These are phyloP conservation scores for Watsonalla cultraria DNA, from an alignment of 2,888 invertebrate genomes.

Conservation along the genomic window DNA sequence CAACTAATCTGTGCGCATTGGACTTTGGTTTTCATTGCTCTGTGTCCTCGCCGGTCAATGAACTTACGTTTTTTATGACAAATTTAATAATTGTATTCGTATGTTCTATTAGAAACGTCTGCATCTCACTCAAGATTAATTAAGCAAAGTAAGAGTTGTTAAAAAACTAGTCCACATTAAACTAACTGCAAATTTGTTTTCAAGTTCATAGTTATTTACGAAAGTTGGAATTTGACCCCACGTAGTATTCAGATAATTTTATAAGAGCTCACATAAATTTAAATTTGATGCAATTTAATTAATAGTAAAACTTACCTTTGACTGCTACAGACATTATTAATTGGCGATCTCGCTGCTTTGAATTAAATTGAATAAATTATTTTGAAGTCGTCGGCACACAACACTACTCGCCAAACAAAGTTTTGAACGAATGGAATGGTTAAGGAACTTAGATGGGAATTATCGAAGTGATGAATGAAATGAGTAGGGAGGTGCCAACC, in stretches of 20 bases:
- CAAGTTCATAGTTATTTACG: conserved; percentile 5
- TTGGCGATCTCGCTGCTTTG: neutral
- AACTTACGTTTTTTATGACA: neutral
- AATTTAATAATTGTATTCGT: too few relatives aligned
- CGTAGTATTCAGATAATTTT: conserved; percentile 1
- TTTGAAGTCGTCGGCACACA: neutral
- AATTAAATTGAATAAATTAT: neutral
- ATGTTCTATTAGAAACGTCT: too few relatives aligned
- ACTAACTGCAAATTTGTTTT: neutral
- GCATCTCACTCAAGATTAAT: too few relatives aligned
- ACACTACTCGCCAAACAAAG: neutral
- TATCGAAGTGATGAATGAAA: too few relatives aligned
- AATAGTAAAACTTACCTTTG: conserved; percentile 49
- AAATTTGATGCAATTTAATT: neutral
- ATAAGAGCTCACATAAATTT: neutral
- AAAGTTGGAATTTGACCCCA: conserved; percentile 46
- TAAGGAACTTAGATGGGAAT: too few relatives aligned
- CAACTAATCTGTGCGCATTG: neutral
- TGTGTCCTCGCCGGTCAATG: conserved; percentile 5
- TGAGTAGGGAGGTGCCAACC: too few relatives aligned
- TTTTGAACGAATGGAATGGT: too few relatives aligned
- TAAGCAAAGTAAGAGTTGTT: too few relatives aligned
- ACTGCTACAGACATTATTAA: conserved; percentile 57
- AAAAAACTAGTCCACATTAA: too few relatives aligned
- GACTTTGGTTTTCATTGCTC: conserved; percentile 5